Evolutionary conservation across 2,113 vertebrate species (phyloP), one percentile per base, ranked within the genome.

Genomic region (Onychostoma macrolepis): DNA sequence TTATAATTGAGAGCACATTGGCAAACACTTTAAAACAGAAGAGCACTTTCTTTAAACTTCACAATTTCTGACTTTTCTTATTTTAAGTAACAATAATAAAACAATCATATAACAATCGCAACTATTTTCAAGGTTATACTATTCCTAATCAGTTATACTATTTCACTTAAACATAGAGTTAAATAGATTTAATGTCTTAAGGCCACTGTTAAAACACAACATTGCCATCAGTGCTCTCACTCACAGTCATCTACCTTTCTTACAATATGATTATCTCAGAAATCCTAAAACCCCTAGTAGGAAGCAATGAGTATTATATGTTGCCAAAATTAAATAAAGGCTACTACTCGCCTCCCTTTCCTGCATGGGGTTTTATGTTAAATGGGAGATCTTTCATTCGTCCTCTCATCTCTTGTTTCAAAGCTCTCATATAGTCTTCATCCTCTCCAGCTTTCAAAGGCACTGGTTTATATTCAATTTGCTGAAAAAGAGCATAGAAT

Each of bases 391-490:
- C 92, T 89, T 95, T 96, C 95, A 96, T 96, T 7, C 94, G 92
- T 89, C 91, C 95, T 91, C 97, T 96, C 91, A 98, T 90, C 90
- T 97, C 97, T 93, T 98, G 96, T 90, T 99, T 98, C 91, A 98
- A 93, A 87, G 96, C 96, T 90, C 98, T 92, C 94, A 98, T 96
- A 89, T 98, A 98, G 87, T 97, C 95, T 90, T 97, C 96, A 4
- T 94, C 95, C 86, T 98, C 96, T 33, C 96, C 96, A 65, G 85
- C 93, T 91, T 96, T 97, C 88, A 99, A 91, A 4, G 96, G 96
- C 85, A 96, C 94, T 77, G 97, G 94, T 63, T 97, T 99, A 91
- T 92, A 97, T 76, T 97, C 97, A 90, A 86, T 92, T 89, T 91
- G 90, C 94, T 96, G 78, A 86, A 91, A 89, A 53, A 75, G 21